Percentiles rank a stretch among this genome's conserved stretches.
Evolutionary conservation across 2,888 invertebrate species (phyloP).

Genomic region (Labia minor): DNA sequence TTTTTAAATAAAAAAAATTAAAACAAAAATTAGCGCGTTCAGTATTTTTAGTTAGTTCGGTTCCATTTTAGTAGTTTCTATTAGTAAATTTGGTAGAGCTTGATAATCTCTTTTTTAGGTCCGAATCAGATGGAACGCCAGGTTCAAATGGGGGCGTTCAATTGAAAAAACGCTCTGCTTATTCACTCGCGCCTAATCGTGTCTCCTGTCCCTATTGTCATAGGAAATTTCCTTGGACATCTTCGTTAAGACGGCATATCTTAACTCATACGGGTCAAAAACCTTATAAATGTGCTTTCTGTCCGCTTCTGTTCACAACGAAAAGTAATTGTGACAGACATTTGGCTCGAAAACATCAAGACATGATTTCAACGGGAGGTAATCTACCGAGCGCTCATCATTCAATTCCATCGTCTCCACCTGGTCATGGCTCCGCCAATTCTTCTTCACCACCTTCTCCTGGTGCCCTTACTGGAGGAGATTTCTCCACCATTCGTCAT

Average conservation of each 20-base stretch:
- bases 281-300: slow-evolving; percentile 89
- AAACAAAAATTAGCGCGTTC: no score
- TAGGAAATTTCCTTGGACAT: slow-evolving; percentile 93
- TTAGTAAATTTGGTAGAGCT: no score
- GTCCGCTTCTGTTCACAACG: slow-evolving; percentile 87
- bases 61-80: no score
- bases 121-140: slow-evolving; percentile 47
- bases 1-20: no score
- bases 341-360: slow-evolving; percentile 72
- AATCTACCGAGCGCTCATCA: slow-evolving; percentile 9
- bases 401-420: slow-evolving; percentile 9
- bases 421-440: slow-evolving; percentile 21
- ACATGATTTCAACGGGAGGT: slow-evolving; percentile 16
- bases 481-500: slow-evolving; percentile 42
- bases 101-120: slow-evolving; percentile 39
- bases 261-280: slow-evolving; percentile 92
- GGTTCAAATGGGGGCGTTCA: slow-evolving; percentile 34
- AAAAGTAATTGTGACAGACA: slow-evolving; percentile 97
- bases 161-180: slow-evolving; percentile 81
- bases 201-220: slow-evolving; percentile 89
- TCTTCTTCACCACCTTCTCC: slow-evolving; percentile 37
- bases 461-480: slow-evolving; percentile 30
- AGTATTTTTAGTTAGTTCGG: no score
- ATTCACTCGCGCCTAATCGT: slow-evolving; percentile 87
- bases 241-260: slow-evolving; percentile 87